phyloP scores from a whole-genome alignment of 2,113 vertebrate species.

The Ibidorhyncha struthersii region DNA sequence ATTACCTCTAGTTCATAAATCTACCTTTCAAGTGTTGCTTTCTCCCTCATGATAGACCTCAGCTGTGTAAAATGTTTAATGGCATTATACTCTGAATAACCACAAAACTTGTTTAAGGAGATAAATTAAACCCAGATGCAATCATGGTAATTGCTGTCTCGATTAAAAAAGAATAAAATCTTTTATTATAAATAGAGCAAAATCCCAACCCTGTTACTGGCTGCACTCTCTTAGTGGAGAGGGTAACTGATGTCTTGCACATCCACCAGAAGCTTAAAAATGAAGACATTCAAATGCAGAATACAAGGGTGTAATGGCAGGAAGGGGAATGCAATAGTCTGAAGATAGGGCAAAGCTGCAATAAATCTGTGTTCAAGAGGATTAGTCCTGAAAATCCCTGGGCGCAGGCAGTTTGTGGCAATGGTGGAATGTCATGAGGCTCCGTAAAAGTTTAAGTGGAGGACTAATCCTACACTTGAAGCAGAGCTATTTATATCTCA shows the following conservation, averaged over 20 bases:
- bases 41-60: neutral
- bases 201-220: neutral
- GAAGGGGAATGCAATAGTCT: neutral
- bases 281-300: neutral
- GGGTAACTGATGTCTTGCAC: neutral
- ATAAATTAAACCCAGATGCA: neutral
- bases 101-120: neutral
- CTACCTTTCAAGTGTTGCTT: neutral
- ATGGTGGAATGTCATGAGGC: neutral
- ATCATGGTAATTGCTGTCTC: neutral
- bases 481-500: neutral
- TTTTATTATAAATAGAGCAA: neutral
- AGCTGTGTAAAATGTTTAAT: neutral
- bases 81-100: neutral
- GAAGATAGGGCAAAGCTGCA: neutral
- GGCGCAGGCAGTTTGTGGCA: neutral
- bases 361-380: neutral
- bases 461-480: neutral
- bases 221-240: neutral
- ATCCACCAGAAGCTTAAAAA: neutral
- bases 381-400: constrained; percentile 1
- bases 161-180: neutral
- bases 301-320: neutral
- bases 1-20: neutral
- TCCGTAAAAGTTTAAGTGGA: neutral